A percentile compares a stretch with the other conserved stretches of the same genome.
Conservation (phyloP, 2,888 invertebrate genomes). For the Apodemia duryi region DNA sequence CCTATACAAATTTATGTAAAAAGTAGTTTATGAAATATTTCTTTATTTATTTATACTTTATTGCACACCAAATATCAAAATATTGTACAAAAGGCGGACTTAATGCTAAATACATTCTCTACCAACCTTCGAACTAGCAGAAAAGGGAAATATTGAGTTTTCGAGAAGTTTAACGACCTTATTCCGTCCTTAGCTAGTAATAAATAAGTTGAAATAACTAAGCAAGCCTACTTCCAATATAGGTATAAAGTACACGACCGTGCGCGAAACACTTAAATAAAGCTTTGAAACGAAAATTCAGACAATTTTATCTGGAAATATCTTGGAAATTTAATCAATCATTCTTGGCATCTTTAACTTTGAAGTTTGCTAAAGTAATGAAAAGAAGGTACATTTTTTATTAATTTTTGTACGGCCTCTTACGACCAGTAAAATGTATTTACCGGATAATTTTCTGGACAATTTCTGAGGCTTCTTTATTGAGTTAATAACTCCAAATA, state of each 20-base stretch:
- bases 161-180: too few relatives aligned
- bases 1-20: too few relatives aligned
- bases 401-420: neutral
- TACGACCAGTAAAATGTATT: neutral
- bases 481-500: too few relatives aligned
- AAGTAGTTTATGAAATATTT: too few relatives aligned
- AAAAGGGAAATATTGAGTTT: too few relatives aligned
- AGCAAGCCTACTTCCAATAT: neutral
- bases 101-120: too few relatives aligned
- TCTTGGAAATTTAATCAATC: constrained; percentile 8
- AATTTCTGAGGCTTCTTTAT: neutral
- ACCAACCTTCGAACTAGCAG: too few relatives aligned
- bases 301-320: constrained; percentile 6
- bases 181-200: too few relatives aligned
- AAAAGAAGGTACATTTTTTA: neutral
- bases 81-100: too few relatives aligned
- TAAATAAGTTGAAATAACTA: neutral
- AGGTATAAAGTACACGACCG: neutral
- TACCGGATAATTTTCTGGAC: neutral
- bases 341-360: constrained; percentile 9
- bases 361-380: constrained; percentile 8
- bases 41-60: too few relatives aligned
- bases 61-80: too few relatives aligned
- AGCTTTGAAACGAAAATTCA: constrained; percentile 3
- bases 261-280: constrained; percentile 7